phyloP scores from a whole-genome alignment of 2,888 invertebrate species.

The Allacma fusca region DNA sequence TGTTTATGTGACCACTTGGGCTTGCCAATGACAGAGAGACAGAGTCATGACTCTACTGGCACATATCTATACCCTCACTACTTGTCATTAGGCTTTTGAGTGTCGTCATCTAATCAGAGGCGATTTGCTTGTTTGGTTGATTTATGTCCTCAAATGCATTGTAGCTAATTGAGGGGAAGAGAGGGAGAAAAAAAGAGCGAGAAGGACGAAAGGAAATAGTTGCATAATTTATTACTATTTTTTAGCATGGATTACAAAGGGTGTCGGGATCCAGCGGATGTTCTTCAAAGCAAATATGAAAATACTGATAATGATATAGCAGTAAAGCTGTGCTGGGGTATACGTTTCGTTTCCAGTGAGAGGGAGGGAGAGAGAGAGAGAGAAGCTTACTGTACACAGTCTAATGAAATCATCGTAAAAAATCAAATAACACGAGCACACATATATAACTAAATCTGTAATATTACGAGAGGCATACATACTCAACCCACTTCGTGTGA shows the following conservation, averaged over 20 bases:
- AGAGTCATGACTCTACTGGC: no score
- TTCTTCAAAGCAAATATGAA: conserved; percentile 32
- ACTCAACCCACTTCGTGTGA: no score
- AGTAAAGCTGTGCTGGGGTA: background rate
- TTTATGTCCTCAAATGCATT: background rate
- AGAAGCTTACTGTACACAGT: background rate
- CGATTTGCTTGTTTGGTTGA: background rate
- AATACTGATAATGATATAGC: conserved; percentile 10
- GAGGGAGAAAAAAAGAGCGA: conserved; percentile 5
- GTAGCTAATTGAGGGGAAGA: conserved; percentile 4
- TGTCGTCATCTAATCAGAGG: conserved; percentile 16
- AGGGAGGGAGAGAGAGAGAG: conserved; percentile 4
- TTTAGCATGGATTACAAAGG: conserved; percentile 29
- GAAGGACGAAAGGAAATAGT: conserved; percentile 33
- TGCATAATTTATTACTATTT: conserved; percentile 36
- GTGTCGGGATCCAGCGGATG: conserved; percentile 38
- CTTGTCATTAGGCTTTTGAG: conserved; percentile 1
- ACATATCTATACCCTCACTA: no score
- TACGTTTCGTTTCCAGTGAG: background rate
- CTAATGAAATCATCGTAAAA: no score
- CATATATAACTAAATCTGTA: no score
- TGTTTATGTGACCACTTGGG: no score
- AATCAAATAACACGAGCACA: no score
- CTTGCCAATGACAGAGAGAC: no score
- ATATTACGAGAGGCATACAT: no score